Percentiles rank a stretch among this genome's conserved stretches.
Evolutionary conservation across 2,888 invertebrate genomes (phyloP).

Genomic region (Adela reaumurella): DNA sequence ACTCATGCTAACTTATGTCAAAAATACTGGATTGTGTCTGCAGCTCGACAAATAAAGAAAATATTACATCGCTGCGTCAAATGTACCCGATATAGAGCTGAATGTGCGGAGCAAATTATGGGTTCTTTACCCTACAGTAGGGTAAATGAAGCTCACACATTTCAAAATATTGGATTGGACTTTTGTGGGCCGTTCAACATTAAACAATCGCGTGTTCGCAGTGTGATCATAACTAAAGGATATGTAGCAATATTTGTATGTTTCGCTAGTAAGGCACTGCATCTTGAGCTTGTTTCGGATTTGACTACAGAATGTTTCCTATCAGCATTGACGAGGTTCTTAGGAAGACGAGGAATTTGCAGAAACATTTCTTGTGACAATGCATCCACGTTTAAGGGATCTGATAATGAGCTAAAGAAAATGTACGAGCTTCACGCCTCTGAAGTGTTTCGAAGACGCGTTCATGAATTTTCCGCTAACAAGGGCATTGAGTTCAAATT

Average conservation of each 20-base stretch:
- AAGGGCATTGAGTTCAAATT: constrained; percentile 3
- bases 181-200: not conserved
- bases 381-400: not conserved
- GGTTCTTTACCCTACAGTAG: not conserved
- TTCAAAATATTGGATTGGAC: not conserved
- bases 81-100: not conserved
- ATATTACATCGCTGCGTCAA: not conserved
- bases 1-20: not conserved
- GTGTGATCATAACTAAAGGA: not conserved
- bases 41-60: not conserved
- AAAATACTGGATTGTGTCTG: not conserved
- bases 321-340: not conserved
- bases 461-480: not conserved
- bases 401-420: constrained; percentile 2
- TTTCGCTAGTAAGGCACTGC: not conserved
- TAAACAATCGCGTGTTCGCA: not conserved
- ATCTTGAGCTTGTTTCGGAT: constrained; percentile 4
- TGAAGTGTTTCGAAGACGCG: not conserved
- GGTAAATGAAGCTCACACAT: not conserved
- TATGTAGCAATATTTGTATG: not conserved
- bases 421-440: constrained; percentile 1
- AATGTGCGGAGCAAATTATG: not conserved
- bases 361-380: constrained; percentile 1
- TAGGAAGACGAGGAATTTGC: not conserved
- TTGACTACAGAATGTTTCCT: constrained; percentile 4